These are phyloP conservation scores for Epicauta chinensis DNA, from an alignment of 1,140 invertebrate species.

Conservation along the genomic window DNA sequence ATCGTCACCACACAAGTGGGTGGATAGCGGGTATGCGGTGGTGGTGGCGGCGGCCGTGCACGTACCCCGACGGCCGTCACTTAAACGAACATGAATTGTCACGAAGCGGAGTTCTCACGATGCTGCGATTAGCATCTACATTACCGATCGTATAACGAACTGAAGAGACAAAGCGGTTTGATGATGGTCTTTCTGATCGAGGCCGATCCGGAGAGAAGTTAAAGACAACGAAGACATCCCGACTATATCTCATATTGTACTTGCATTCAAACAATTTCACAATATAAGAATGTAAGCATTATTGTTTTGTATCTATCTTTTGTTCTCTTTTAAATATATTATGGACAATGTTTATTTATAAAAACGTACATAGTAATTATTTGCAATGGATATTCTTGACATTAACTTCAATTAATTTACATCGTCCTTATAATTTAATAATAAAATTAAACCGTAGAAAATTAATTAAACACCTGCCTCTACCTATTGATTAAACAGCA, in stretches of 20 bases:
- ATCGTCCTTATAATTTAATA: too few relatives aligned
- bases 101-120: constrained; percentile 28
- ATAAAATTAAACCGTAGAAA: too few relatives aligned
- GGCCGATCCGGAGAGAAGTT: background rate
- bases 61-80: constrained; percentile 19
- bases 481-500: too few relatives aligned
- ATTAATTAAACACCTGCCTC: too few relatives aligned
- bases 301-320: too few relatives aligned
- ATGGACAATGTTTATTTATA: background rate
- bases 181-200: constrained; percentile 4
- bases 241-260: background rate
- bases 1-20: too few relatives aligned
- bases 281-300: too few relatives aligned
- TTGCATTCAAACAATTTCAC: too few relatives aligned
- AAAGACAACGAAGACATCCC: background rate
- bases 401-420: too few relatives aligned
- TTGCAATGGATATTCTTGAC: too few relatives aligned
- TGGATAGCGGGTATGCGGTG: background rate
- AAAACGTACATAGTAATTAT: background rate
- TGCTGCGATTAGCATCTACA: constrained; percentile 30
- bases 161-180: constrained; percentile 19
- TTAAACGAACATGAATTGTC: constrained; percentile 27
- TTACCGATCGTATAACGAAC: constrained; percentile 27
- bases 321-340: background rate
- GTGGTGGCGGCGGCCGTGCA: background rate